Percentiles rank a stretch among this genome's conserved stretches.
These are phyloP conservation scores for Passerculus sandwichensis DNA, from an alignment of 2,797 vertebrate genomes.

Conservation along the genomic window DNA sequence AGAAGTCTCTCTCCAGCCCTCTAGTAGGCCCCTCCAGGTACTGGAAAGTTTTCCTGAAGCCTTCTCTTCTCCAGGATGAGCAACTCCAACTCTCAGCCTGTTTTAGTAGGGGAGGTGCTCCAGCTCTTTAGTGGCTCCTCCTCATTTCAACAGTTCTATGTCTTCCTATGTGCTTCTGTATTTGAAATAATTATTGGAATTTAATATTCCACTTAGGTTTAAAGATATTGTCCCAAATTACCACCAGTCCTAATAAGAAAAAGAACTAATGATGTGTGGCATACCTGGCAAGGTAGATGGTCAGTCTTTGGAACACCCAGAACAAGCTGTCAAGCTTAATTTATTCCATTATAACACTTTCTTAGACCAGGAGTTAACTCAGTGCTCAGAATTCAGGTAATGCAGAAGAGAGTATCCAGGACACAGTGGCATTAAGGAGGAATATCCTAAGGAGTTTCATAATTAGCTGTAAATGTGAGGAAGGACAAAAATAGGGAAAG, in stretches of 20 bases:
- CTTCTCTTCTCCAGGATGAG: not conserved
- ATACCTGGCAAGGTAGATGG: not conserved
- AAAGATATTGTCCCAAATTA: not conserved
- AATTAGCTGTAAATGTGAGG: not conserved
- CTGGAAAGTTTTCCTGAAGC: not conserved
- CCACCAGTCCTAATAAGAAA: not conserved
- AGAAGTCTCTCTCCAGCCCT: not conserved
- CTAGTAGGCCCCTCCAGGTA: too few relatives aligned
- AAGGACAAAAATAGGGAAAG: not conserved
- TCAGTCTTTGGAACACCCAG: not conserved
- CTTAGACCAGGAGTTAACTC: not conserved
- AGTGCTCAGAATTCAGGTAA: not conserved
- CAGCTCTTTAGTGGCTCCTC: not conserved
- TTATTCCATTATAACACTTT: not conserved
- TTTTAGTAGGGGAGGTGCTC: not conserved
- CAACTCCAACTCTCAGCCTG: too few relatives aligned
- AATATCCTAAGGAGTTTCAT: not conserved
- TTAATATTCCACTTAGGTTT: not conserved
- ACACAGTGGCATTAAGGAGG: not conserved
- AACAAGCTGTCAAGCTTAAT: not conserved
- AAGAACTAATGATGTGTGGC: rapidly evolving
- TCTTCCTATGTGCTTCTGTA: not conserved
- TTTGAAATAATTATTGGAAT: not conserved
- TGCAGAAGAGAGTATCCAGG: not conserved
- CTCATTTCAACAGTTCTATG: not conserved